Conservation (phyloP, 2,113 vertebrate genomes). For the Cervus canadensis region DNA sequence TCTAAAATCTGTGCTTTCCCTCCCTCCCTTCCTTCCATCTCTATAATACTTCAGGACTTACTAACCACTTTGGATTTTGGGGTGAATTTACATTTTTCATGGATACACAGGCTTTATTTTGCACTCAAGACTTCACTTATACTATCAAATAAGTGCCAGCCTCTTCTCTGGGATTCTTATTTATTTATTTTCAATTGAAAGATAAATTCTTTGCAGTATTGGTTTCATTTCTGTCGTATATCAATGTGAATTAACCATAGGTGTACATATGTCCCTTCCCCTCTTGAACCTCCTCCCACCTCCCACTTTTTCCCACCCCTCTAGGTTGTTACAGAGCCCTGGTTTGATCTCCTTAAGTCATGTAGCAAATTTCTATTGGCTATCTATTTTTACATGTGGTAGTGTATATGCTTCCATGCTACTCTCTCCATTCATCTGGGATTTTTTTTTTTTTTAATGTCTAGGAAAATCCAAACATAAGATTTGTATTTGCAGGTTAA, state of each 20-base stretch:
- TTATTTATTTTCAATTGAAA: background rate
- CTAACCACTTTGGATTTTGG: background rate
- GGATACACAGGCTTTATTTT: background rate
- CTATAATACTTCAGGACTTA: background rate
- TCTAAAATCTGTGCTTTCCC: background rate
- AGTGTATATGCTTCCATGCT: background rate
- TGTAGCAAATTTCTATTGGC: background rate
- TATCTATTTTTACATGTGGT: background rate
- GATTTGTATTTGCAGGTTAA: background rate
- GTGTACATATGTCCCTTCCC: background rate
- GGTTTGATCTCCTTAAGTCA: background rate
- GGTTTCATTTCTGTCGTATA: background rate
- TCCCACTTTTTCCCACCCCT: background rate
- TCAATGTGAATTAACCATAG: background rate
- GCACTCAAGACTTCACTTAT: background rate
- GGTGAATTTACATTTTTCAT: background rate
- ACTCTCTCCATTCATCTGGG: background rate
- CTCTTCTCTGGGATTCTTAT: background rate
- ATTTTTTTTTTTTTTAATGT: background rate
- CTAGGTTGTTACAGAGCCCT: background rate
- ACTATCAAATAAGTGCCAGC: background rate
- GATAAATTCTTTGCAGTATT: background rate
- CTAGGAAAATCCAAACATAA: background rate
- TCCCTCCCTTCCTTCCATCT: background rate
- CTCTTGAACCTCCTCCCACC: background rate